Evolutionary conservation across 1,140 invertebrate species (phyloP).

Genomic region (Cardiocondyla obscurior): DNA sequence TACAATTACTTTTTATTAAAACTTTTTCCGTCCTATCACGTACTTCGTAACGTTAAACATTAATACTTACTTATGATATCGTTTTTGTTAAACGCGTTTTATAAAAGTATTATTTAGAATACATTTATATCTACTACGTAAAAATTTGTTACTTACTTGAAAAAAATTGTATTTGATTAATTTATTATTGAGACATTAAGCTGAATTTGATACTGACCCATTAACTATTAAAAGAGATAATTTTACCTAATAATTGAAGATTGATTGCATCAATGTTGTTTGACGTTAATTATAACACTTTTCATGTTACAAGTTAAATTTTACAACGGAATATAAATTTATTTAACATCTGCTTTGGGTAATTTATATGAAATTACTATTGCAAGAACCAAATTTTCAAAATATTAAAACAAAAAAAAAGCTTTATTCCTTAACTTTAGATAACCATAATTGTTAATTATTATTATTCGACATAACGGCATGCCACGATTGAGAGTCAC

Average conservation of each 20-base stretch:
- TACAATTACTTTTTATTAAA: neutral
- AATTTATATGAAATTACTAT: neutral
- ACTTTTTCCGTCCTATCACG: slow-evolving; percentile 40
- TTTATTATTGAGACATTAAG: neutral
- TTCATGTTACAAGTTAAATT: neutral
- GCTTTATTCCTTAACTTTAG: neutral
- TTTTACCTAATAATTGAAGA: neutral
- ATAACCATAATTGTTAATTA: slow-evolving; percentile 14
- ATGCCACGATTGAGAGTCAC: slow-evolving; percentile 42
- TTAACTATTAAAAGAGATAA: neutral
- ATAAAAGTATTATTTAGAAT: neutral
- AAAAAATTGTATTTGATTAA: slow-evolving; percentile 4
- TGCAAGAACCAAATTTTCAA: neutral
- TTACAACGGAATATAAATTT: neutral
- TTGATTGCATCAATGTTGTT: neutral
- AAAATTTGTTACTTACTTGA: slow-evolving; percentile 11
- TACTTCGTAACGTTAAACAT: slow-evolving; percentile 33
- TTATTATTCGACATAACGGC: slow-evolving; percentile 15
- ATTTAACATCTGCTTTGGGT: neutral
- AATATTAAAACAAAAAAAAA: neutral
- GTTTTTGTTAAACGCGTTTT: neutral
- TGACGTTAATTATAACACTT: neutral
- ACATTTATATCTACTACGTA: neutral
- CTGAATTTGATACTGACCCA: no score
- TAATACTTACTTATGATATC: neutral